Base-by-base conservation (phyloP, 2,113 vertebrate species). In the Tringa solitaria region DNA sequence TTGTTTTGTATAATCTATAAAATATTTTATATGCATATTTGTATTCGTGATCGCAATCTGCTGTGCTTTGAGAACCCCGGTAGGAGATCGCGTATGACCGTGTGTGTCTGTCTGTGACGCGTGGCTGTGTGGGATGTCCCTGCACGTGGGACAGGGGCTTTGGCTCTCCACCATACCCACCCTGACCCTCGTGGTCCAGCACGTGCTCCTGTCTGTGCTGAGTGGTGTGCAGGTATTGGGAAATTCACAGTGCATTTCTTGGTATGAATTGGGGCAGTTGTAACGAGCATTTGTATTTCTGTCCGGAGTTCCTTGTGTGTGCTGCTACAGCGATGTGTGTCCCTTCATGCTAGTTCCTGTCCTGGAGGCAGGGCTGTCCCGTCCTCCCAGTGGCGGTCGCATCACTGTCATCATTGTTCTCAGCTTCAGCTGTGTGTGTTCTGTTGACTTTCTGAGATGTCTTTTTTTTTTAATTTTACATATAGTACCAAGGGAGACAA, bases 1-100 rank as follows among this genome's bases (percentile, higher is more conserved):
- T 96, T 95, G 80, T 91, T 97, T 82, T 81, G 61, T 73, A n/a
- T 72, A 77, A 90, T 80, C 91, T 69, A 59, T 73, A 69, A 73
- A 82, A 53, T 93, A 57, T 72, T 93, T 94, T 82, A 39, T 32
- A 43, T 39, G 61, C 37, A 2, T 86, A 53, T 90, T 88, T 90
- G 46, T 63, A 23, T 48, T n/a, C 3, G 51, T 28, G 50, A 53
- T 74, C 63, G 45, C 79, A 67, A 9, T 46, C 78, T 73, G 75
- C 87, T 63, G 67, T 7, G 1, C 35, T 78, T 30, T n/a, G 87
- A 46, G 70, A 21, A 7, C 8, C 10, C 65, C 8, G 8, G 9
- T 5, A 3, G 1, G 37, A 46, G 45, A 3, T 5, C 6, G 10
- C 1, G 5, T 18, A 3, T 5, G 33, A 2, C 24, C 4, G 17